phyloP scores from a whole-genome alignment of 2,797 vertebrate genomes.

The Rallus crepitans region DNA sequence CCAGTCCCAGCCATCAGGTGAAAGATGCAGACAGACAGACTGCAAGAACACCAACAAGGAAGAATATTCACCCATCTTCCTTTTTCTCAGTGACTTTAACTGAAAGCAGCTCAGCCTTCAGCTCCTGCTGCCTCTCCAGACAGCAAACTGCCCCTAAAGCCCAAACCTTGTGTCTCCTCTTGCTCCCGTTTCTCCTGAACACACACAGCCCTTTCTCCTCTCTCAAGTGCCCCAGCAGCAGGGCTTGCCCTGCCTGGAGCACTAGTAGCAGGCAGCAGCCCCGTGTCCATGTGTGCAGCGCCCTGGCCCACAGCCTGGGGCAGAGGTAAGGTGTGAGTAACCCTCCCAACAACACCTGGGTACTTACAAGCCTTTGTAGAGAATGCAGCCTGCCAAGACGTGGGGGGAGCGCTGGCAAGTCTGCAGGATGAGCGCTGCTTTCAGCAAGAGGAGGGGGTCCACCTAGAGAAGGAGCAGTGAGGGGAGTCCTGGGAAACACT shows the following conservation, averaged over 20 bases:
- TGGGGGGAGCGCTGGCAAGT: constrained; percentile 90
- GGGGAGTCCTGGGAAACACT: background rate
- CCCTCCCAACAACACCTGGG: rapidly evolving
- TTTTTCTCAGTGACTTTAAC: background rate
- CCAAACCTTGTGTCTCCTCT: background rate
- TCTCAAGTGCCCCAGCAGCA: background rate
- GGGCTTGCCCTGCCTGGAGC: background rate
- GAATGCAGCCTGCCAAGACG: constrained; percentile 90
- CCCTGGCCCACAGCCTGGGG: rapidly evolving
- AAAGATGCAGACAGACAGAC: background rate
- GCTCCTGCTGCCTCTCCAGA: background rate
- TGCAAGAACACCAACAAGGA: background rate
- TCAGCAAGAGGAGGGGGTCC: constrained; percentile 93
- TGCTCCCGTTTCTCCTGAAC: background rate
- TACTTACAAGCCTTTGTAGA: constrained; percentile 89
- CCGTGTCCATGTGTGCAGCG: no score
- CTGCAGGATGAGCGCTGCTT: constrained; percentile 94
- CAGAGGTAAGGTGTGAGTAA: background rate
- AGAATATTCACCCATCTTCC: background rate
- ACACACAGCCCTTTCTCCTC: background rate
- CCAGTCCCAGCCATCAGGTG: no score
- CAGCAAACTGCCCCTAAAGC: background rate
- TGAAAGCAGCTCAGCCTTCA: background rate
- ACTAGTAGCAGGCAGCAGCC: no score
- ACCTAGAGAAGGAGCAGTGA: constrained; percentile 78